Evolutionary conservation across 2,888 invertebrate genomes (phyloP).

Genomic region (Standfussiana lucernea): DNA sequence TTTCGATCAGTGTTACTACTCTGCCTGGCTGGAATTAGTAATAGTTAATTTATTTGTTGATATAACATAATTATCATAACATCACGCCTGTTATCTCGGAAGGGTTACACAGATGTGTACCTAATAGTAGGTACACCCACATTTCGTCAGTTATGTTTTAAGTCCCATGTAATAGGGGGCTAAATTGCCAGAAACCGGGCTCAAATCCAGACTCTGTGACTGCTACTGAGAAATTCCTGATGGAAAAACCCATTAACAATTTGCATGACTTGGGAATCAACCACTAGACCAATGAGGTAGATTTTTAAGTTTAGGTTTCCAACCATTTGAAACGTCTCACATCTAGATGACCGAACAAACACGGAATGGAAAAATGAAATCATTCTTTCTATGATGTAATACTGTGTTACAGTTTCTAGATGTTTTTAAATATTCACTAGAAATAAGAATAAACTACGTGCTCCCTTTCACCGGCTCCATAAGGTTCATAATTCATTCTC

Average conservation of each 20-base stretch:
- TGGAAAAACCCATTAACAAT: too few relatives aligned
- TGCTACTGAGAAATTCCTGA: too few relatives aligned
- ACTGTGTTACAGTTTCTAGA: not conserved
- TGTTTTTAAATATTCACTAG: not conserved
- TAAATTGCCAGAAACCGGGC: too few relatives aligned
- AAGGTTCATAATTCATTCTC: too few relatives aligned
- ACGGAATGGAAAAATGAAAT: not conserved
- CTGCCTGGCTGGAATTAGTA: constrained; percentile 94
- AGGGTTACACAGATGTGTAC: not conserved
- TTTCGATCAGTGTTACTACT: constrained; percentile 95
- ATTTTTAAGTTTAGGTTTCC: too few relatives aligned
- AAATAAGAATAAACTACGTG: too few relatives aligned
- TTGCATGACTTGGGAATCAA: too few relatives aligned
- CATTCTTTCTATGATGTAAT: not conserved
- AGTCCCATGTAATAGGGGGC: not conserved
- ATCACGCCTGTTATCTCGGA: not conserved
- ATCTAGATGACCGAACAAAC: not conserved
- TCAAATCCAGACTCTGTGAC: too few relatives aligned
- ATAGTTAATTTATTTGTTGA: not conserved
- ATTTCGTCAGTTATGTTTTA: not conserved
- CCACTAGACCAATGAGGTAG: too few relatives aligned
- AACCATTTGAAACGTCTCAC: not conserved
- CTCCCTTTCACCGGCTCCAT: too few relatives aligned
- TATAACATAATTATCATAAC: not conserved
- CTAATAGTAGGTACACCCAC: not conserved